Conservation (phyloP, 1,140 invertebrate genomes). For the Drosophila funebris region DNA sequence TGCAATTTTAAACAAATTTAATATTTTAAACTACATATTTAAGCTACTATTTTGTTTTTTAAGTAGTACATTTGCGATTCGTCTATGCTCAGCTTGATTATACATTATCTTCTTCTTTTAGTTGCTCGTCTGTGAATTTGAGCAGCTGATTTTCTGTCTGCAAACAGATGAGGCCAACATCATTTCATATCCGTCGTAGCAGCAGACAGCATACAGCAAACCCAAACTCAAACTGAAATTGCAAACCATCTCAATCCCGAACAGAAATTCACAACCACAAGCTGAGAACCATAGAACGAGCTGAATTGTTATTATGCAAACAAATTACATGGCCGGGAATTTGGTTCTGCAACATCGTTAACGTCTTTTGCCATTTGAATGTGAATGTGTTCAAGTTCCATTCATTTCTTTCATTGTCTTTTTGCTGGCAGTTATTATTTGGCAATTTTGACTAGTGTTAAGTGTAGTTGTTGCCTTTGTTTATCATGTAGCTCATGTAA, state of each 20-base stretch:
- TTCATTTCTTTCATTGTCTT: conserved; percentile 35
- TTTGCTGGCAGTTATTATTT: conserved; percentile 65
- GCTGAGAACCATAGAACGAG: conserved; percentile 34
- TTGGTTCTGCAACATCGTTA: conserved; percentile 33
- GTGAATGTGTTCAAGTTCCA: conserved; percentile 24
- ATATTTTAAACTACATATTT: neutral
- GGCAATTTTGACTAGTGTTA: conserved; percentile 53
- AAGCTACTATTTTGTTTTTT: too few species aligned
- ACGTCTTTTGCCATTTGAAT: conserved; percentile 39
- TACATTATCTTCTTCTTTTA: conserved; percentile 19
- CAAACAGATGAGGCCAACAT: conserved; percentile 68
- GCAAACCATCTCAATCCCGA: neutral
- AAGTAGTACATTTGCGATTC: neutral
- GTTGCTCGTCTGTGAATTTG: conserved; percentile 64
- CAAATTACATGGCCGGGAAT: conserved; percentile 70
- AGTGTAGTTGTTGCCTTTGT: conserved; percentile 30
- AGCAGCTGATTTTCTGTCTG: conserved; percentile 70
- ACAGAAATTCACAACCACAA: conserved; percentile 35
- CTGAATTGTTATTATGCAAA: conserved; percentile 80
- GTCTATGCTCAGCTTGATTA: conserved; percentile 3
- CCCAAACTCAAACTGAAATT: neutral
- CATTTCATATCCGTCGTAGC: conserved; percentile 30
- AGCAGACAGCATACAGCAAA: neutral
- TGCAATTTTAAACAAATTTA: too few species aligned
- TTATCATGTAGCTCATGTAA: conserved; percentile 64